phyloP scores from a whole-genome alignment of 2,888 invertebrate species.

The Uloborus plumipes region DNA sequence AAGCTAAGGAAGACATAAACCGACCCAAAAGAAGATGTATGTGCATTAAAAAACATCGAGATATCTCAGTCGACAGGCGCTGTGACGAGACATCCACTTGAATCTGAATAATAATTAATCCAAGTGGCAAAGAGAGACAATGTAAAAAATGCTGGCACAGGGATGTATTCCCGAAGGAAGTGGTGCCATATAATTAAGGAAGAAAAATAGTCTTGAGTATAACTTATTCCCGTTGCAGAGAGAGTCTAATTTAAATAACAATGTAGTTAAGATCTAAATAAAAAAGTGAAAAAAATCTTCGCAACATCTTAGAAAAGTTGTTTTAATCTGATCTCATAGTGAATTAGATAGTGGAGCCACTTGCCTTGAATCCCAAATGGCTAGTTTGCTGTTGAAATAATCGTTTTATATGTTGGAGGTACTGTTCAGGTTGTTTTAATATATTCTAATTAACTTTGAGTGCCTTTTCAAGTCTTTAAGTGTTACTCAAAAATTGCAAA shows the following conservation, averaged over 20 bases:
- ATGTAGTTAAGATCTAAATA: constrained; percentile 22
- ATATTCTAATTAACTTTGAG: no score
- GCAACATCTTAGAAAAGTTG: constrained; percentile 8
- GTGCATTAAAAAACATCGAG: not conserved
- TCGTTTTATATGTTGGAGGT: constrained; percentile 1
- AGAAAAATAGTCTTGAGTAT: constrained; percentile 8
- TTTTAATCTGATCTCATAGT: constrained; percentile 17
- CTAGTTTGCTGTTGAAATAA: not conserved
- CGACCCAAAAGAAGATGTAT: not conserved
- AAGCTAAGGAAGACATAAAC: not conserved
- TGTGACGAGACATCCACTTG: constrained; percentile 1
- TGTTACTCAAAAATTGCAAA: no score
- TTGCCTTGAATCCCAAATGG: constrained; percentile 8
- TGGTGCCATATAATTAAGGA: constrained; percentile 22
- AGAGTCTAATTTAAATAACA: constrained; percentile 39
- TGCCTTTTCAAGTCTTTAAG: no score
- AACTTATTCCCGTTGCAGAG: constrained; percentile 17
- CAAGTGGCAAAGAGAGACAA: constrained; percentile 1
- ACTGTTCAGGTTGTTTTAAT: no score
- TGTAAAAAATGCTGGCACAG: constrained; percentile 3
- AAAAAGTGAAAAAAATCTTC: constrained; percentile 15
- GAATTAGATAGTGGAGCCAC: constrained; percentile 13
- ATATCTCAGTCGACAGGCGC: not conserved
- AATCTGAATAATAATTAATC: constrained; percentile 38
- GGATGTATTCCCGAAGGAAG: not conserved